phyloP scores from a whole-genome alignment of 2,888 invertebrate genomes.

The Glaucopsyche alexis region DNA sequence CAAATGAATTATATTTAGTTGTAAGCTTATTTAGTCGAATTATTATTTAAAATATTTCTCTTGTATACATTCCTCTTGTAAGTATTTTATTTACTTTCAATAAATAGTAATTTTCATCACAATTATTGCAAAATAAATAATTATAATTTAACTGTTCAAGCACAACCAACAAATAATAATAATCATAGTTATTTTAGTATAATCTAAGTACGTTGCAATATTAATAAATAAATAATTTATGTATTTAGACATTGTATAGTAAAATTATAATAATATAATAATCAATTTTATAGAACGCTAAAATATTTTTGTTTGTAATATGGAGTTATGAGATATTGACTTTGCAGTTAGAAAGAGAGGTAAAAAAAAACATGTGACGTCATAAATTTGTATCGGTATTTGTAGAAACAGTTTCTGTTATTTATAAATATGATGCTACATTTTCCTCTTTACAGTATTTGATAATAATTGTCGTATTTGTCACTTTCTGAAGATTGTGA shows the following conservation, averaged over 20 bases:
- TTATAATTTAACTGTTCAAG: background rate
- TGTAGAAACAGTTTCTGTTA: background rate
- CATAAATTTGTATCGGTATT: background rate
- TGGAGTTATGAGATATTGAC: background rate
- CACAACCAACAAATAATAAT: background rate
- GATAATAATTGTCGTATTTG: too few relatives aligned
- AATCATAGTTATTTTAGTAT: background rate
- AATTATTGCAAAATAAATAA: background rate
- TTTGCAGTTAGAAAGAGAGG: background rate
- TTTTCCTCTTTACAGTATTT: too few relatives aligned
- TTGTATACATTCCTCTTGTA: slow-evolving; percentile 9
- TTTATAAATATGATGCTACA: too few relatives aligned
- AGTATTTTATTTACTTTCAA: background rate
- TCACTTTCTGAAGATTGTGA: background rate
- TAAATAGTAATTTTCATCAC: background rate
- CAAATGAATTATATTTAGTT: slow-evolving; percentile 44
- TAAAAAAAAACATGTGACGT: too few relatives aligned
- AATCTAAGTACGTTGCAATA: background rate
- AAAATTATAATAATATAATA: background rate
- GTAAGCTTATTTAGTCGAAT: slow-evolving; percentile 1
- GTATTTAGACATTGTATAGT: background rate
- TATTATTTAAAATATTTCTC: slow-evolving; percentile 1
- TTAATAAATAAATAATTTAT: background rate
- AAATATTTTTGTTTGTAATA: background rate
- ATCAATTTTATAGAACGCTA: background rate